These are phyloP conservation scores for Apis florea DNA, from an alignment of 1,140 invertebrate genomes.

Conservation along the genomic window DNA sequence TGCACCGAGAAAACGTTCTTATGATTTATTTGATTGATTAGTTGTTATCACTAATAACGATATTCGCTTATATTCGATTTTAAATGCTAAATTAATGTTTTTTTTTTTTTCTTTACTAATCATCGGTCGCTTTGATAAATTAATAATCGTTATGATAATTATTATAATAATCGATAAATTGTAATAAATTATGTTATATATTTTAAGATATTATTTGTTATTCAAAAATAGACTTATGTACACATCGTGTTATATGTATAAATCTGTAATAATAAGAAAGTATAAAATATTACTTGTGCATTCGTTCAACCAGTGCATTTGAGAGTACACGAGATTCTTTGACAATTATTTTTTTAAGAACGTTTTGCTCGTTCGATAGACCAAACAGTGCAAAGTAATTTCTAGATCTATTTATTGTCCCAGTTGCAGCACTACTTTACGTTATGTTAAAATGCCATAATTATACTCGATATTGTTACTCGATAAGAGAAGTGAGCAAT, in stretches of 20 bases:
- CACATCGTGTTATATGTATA: not conserved
- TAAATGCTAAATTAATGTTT: not conserved
- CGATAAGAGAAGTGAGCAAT: not conserved
- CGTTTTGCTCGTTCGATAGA: conserved; percentile 38
- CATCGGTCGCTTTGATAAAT: too few species aligned
- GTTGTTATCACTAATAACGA: not conserved
- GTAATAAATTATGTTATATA: not conserved
- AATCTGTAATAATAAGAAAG: not conserved
- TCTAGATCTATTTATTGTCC: conserved; percentile 69
- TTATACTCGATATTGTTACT: conserved; percentile 1
- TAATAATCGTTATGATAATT: too few species aligned
- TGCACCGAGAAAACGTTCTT: conserved; percentile 43
- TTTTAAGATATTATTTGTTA: not conserved
- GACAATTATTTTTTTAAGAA: conserved; percentile 17
- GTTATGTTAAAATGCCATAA: conserved; percentile 32
- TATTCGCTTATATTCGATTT: not conserved
- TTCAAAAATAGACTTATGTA: not conserved
- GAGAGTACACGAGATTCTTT: not conserved
- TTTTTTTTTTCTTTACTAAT: not conserved
- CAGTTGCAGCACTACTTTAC: conserved; percentile 63
- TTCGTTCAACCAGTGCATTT: conserved; percentile 22
- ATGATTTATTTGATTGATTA: not conserved
- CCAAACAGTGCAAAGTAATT: conserved; percentile 45
- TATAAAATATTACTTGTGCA: not conserved
- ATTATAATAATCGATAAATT: too few species aligned